Evolutionary conservation across 2,113 vertebrate genomes (phyloP), one percentile per base, ranked within the genome.

Genomic region (Pseudonaja textilis): DNA sequence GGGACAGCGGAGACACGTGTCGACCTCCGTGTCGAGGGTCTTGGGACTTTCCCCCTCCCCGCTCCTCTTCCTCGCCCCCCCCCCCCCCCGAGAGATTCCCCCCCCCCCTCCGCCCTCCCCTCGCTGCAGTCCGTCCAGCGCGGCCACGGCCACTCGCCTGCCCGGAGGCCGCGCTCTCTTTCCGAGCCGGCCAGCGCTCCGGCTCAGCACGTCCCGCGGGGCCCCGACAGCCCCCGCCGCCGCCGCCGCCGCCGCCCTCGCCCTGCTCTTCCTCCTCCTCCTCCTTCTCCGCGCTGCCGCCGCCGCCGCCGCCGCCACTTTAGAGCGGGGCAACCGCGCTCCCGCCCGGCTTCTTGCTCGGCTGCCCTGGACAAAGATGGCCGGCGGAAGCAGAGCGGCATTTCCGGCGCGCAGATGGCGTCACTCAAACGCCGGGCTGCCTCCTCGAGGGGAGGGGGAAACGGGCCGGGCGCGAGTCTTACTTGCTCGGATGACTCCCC

Each of bases 361-460:
- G 93, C 55, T 91, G 18, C 26, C 25, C 94, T 0, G 3, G 92
- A 12, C 59, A 91, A 92, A 95, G 34, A 95, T 91, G 93, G 9
- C 85, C 9, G 14, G 29, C 47, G 25, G 69, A 74, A 54, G 1
- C 22, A 74, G 89, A 74, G 47, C 2, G 29, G 89, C 18, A 34
- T 9, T 74, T 90, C 89, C 89, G 16, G 89, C 50, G 69, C 69
- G 16, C 69, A 6, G 3, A n/a, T 69, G 61, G 61, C 4, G 61
- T 69, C 61, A 69, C 29, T 16, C 1, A 5, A 5, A n/a, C 0
- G 61, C 29, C 0, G 26, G 1, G 4, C 29, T 2, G 64, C 23
- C 6, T 8, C 23, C 59, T 26, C 61, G 61, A 26, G 11, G 61
- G 61, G 61, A n/a, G 4, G 12, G 1, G 29, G 3, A 16, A n/a